These are phyloP conservation scores for Mellilla xanthometata DNA, from an alignment of 2,888 invertebrate species.

Conservation along the genomic window DNA sequence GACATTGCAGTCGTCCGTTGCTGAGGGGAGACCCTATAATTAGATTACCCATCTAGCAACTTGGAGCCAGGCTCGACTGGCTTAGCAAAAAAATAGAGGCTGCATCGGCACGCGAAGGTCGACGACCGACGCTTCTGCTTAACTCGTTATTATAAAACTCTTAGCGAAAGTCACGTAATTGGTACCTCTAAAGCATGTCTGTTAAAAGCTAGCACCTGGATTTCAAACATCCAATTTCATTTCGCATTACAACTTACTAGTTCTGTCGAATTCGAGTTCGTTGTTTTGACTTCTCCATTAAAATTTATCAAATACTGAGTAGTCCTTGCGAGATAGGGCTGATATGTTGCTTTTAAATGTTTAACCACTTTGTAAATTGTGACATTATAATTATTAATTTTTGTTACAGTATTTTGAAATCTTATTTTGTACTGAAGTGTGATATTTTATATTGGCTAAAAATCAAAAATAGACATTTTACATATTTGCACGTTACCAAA, in stretches of 20 bases:
- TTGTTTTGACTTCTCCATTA: too few species aligned
- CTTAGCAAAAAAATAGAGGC: slow-evolving; percentile 69
- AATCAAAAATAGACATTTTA: slow-evolving; percentile 4
- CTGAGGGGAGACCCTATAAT: slow-evolving; percentile 63
- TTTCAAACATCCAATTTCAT: slow-evolving; percentile 33
- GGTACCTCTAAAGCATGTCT: slow-evolving; percentile 30
- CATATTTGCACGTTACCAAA: slow-evolving; percentile 46
- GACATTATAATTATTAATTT: too few species aligned
- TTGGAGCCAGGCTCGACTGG: slow-evolving; percentile 56
- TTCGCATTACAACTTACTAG: too few species aligned
- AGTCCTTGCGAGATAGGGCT: too few species aligned
- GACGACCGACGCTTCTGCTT: slow-evolving; percentile 60
- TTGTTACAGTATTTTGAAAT: too few species aligned
- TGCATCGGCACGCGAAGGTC: slow-evolving; percentile 60
- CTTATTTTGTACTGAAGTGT: too few species aligned
- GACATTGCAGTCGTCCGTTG: slow-evolving; percentile 50
- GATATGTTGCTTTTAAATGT: too few species aligned
- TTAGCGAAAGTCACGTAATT: slow-evolving; percentile 56
- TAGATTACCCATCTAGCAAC: slow-evolving; percentile 67
- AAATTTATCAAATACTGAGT: too few species aligned
- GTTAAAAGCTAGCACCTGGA: slow-evolving; percentile 14
- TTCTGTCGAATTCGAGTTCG: too few species aligned
- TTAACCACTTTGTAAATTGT: too few species aligned
- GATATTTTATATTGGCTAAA: too few species aligned
- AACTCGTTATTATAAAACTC: slow-evolving; percentile 61